phyloP scores from a whole-genome alignment of 2,113 vertebrate genomes.

The Oreochromis spilurus region DNA sequence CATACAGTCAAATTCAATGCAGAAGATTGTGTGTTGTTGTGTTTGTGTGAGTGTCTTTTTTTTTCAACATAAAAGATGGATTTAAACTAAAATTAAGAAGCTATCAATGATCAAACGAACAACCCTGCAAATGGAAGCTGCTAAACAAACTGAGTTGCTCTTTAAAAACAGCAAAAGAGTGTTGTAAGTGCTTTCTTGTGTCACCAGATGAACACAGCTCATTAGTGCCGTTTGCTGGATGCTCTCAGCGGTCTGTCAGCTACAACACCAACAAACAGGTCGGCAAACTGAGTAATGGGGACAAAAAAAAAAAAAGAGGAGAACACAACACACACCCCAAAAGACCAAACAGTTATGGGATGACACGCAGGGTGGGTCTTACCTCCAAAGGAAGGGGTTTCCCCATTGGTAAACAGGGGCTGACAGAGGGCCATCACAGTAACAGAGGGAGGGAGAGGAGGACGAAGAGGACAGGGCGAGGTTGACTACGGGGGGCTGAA shows the following conservation, averaged over 20 bases:
- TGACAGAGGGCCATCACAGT: conserved; percentile 77
- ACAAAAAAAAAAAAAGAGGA: background rate
- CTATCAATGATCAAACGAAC: background rate
- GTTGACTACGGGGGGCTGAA: conserved; percentile 24
- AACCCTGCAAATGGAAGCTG: background rate
- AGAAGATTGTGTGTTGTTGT: background rate
- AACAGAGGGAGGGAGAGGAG: conserved; percentile 65
- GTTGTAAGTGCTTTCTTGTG: background rate
- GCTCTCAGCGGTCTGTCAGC: background rate
- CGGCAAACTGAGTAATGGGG: background rate
- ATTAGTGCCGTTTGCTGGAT: background rate
- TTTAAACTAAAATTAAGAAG: background rate
- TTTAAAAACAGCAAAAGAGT: background rate
- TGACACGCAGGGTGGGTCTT: conserved; percentile 62
- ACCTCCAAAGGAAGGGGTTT: conserved; percentile 91
- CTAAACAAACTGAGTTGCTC: background rate
- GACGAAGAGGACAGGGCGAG: conserved; percentile 14
- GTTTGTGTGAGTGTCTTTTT: background rate
- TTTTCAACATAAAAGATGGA: background rate
- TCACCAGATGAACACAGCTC: background rate
- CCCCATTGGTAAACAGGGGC: conserved; percentile 81
- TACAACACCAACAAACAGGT: background rate
- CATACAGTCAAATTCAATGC: background rate
- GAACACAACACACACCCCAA: background rate
- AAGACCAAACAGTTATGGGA: background rate